phyloP scores from a whole-genome alignment of 2,888 invertebrate species.

The Stenotaenia linearis region DNA sequence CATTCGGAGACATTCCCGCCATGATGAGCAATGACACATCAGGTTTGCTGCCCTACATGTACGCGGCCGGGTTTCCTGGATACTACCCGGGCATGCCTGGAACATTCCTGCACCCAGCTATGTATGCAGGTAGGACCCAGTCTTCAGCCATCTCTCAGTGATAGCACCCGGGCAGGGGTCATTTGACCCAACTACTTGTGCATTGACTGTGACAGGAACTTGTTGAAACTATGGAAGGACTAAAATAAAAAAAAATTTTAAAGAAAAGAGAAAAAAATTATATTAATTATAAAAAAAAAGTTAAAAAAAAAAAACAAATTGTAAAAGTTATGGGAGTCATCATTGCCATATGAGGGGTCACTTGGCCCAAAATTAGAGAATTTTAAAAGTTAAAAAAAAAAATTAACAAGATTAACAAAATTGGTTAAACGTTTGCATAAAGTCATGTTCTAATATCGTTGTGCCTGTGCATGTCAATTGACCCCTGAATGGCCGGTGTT shows the following conservation, averaged over 20 bases:
- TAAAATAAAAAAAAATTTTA: not conserved
- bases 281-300: not conserved
- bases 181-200: slow-evolving; percentile 13
- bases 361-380: slow-evolving; percentile 30
- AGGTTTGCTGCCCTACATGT: slow-evolving; percentile 48
- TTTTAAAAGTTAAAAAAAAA: not conserved
- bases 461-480: slow-evolving; percentile 28
- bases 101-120: slow-evolving; percentile 56
- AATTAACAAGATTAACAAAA: not conserved
- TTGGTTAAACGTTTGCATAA: not conserved
- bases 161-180: slow-evolving; percentile 33
- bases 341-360: slow-evolving; percentile 31
- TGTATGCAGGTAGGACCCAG: slow-evolving; percentile 46
- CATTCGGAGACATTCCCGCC: slow-evolving; percentile 36
- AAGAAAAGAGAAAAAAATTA: not conserved
- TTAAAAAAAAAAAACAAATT: slow-evolving; percentile 30
- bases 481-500: slow-evolving; percentile 33
- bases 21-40: slow-evolving; percentile 39
- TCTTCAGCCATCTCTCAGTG: slow-evolving; percentile 37
- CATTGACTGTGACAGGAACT: not conserved
- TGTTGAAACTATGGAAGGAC: slow-evolving; percentile 17
- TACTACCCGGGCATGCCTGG: slow-evolving; percentile 47
- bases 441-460: not conserved
- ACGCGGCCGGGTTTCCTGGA: slow-evolving; percentile 47
- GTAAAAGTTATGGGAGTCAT: slow-evolving; percentile 32